Base-by-base conservation (phyloP, 2,797 vertebrate species). In the Luscinia megarhynchos region DNA sequence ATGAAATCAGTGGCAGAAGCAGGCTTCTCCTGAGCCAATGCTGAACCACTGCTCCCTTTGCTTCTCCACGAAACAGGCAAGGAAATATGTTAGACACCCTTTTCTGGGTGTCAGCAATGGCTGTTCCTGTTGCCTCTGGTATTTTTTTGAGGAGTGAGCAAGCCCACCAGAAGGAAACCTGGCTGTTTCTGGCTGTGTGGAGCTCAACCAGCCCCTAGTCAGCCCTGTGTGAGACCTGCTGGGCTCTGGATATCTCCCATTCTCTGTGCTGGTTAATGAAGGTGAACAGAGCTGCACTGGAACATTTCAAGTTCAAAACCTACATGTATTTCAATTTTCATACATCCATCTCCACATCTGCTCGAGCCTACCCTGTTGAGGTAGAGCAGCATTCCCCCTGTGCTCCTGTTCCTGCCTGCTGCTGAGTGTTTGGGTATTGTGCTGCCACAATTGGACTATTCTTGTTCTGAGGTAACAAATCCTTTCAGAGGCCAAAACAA, bases 331-430 rank as follows among this genome's bases (percentile, higher is more conserved):
- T 66, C 69, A 61, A 3, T 53, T 53, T 30, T 30, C 29, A 53
- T 19, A 67, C 82, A 84, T 38, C 24, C 20, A 75, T 16, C 74
- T 54, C 14, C 30, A 50, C 26, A 32, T 40, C 87, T 74, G 34
- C 6, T 1, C 40, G 21, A 73, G 21, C 4, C 11, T 18, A 19
- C 0, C 0, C 48, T 57, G 51, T 32, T 40, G 32, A 57, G 54
- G 54, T 0, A 61, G 24, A 22, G 38, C 9, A 76, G 62, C 22
- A 21, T 8, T 63, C 4, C 7, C 11, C 15, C 40, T 17, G 6
- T 19, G 32, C 26, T 74, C 23, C 62, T 59, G 2, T 3, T 58
- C 46, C 58, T 73, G 32, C 26, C 63, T 55, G 7, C 26, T 90
- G 84, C 34, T 6, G 3, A 3, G 58, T 86, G 75, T 24, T 57